A percentile compares a stretch with the other conserved stretches of the same genome.
phyloP scores from a whole-genome alignment of 2,797 vertebrate species.

The Galagoides demidoff region DNA sequence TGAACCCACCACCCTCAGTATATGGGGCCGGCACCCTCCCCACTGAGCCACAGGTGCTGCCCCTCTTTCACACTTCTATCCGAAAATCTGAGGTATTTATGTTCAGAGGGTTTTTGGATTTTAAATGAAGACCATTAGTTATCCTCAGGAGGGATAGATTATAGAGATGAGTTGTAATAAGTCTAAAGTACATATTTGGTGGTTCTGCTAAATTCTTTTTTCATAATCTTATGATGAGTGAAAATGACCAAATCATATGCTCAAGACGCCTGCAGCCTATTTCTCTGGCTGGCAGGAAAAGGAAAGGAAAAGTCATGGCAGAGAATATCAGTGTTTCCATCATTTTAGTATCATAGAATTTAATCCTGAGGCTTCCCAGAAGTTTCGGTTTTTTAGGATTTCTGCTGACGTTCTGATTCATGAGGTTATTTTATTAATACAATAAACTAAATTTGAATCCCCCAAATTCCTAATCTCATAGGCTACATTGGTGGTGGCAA shows the following conservation, averaged over 20 bases:
- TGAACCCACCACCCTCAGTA: too few species aligned
- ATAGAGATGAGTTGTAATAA: constrained; percentile 30
- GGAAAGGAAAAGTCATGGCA: background rate
- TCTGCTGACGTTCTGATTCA: constrained; percentile 42
- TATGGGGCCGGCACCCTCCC: too few species aligned
- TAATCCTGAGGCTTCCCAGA: background rate
- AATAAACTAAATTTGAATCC: constrained; percentile 16
- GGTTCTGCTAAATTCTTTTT: constrained; percentile 28
- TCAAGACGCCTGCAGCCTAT: background rate
- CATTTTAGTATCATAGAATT: background rate
- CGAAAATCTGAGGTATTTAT: background rate
- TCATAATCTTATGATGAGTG: background rate
- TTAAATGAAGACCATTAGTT: constrained; percentile 44
- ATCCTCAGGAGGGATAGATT: background rate
- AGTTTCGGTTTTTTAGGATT: background rate
- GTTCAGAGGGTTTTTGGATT: background rate
- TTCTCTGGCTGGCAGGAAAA: constrained; percentile 36
- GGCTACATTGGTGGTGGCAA: background rate
- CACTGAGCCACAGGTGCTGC: too few species aligned
- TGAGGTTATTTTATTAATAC: constrained; percentile 14
- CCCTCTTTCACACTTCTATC: background rate
- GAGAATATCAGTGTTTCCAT: background rate
- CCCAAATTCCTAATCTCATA: background rate
- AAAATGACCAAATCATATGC: constrained; percentile 34
- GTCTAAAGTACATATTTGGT: background rate